phyloP scores from a whole-genome alignment of 2,797 vertebrate genomes.

The Novumbra hubbsi region DNA sequence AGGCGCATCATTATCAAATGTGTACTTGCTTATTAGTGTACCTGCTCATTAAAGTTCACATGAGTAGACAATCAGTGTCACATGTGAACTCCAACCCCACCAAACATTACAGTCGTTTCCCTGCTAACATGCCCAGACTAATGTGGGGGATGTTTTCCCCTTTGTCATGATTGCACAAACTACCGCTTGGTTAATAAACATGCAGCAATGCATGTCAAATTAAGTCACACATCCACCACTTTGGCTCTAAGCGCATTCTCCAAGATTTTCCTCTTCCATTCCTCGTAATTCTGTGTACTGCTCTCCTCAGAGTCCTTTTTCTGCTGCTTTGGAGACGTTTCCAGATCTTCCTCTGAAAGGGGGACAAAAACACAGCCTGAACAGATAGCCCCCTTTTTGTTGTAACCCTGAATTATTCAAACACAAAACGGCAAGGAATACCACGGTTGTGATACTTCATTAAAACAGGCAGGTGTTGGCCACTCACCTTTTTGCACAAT shows the following conservation, averaged over 20 bases:
- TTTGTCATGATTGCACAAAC: neutral
- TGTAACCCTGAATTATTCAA: neutral
- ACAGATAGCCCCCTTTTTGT: neutral
- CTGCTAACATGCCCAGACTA: neutral
- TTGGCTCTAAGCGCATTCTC: conserved; percentile 77
- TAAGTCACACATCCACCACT: conserved; percentile 8
- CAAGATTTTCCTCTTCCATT: conserved; percentile 83
- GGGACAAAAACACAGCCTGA: conserved; percentile 13
- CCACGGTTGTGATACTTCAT: no score
- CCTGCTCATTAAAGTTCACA: neutral
- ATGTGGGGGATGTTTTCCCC: neutral
- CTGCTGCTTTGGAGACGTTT: conserved; percentile 60
- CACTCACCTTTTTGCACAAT: conserved; percentile 56
- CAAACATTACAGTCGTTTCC: neutral
- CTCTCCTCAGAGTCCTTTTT: conserved; percentile 57
- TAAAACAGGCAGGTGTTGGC: neutral
- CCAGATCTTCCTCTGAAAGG: conserved; percentile 41
- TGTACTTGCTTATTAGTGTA: neutral
- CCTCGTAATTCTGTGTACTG: conserved; percentile 76
- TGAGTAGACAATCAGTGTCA: neutral
- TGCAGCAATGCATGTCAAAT: neutral
- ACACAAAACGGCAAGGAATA: neutral
- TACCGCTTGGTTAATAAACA: neutral
- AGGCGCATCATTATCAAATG: neutral
- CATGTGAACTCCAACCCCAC: neutral